Conservation (phyloP, 2,113 vertebrate species). For the Gymnogyps californianus region DNA sequence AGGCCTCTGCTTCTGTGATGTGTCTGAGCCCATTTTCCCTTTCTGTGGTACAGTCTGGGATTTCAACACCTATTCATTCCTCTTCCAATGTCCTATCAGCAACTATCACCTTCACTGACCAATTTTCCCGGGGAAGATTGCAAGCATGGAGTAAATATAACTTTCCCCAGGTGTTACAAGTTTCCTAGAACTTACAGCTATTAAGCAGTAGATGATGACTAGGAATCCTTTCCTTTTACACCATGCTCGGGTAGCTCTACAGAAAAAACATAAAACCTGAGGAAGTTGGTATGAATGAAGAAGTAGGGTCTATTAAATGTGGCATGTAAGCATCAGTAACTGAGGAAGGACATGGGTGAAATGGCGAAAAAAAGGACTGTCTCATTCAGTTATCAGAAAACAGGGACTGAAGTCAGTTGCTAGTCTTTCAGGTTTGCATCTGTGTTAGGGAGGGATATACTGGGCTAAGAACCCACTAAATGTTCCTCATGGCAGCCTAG, state of each 20-base stretch:
- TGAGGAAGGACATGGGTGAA: not conserved
- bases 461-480: not conserved
- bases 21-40: not conserved
- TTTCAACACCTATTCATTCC: not conserved
- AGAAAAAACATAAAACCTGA: not conserved
- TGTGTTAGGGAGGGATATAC: not conserved
- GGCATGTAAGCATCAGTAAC: not conserved
- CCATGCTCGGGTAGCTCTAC: not conserved
- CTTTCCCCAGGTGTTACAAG: not conserved
- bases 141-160: not conserved
- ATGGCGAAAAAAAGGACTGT: not conserved
- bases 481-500: not conserved
- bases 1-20: not conserved
- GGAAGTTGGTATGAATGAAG: not conserved
- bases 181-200: not conserved
- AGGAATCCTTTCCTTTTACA: not conserved
- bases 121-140: rapidly evolving
- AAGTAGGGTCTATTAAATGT: not conserved
- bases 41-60: not conserved
- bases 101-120: not conserved
- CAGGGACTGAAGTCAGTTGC: not conserved
- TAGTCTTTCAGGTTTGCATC: not conserved
- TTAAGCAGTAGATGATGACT: not conserved
- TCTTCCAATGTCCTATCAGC: not conserved
- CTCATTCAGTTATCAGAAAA: not conserved